phyloP scores from a whole-genome alignment of 2,888 invertebrate species.

The Leptarthrus brevirostris region DNA sequence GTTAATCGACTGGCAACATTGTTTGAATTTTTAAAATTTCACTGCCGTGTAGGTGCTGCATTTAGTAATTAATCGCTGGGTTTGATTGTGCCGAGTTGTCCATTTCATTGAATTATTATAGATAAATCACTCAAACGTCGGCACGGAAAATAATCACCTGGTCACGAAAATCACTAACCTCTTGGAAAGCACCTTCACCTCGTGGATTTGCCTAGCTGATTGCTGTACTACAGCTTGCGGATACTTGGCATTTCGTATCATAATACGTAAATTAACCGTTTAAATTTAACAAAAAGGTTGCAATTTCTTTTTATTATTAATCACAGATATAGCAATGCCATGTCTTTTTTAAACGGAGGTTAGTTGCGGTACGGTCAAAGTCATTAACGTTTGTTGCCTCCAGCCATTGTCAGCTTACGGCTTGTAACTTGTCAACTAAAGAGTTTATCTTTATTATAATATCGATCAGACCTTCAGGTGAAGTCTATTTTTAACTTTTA shows the following conservation, averaged over 20 bases:
- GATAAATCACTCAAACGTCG: not conserved
- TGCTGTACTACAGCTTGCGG: too few species aligned
- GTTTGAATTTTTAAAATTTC: not conserved
- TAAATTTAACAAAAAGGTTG: not conserved
- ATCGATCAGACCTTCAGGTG: too few species aligned
- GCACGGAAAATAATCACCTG: not conserved
- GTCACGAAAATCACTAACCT: not conserved
- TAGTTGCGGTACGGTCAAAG: not conserved
- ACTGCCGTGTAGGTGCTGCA: not conserved
- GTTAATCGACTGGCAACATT: not conserved
- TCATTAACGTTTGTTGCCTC: constrained; percentile 8
- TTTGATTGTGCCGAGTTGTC: not conserved
- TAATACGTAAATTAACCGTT: too few species aligned
- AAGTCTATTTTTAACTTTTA: too few species aligned
- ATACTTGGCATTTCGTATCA: too few species aligned
- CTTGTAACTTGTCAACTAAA: too few species aligned
- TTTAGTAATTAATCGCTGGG: not conserved
- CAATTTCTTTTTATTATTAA: not conserved
- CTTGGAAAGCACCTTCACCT: not conserved
- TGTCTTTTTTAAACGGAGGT: too few species aligned
- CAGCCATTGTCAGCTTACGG: not conserved
- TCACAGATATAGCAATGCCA: too few species aligned
- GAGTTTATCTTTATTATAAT: too few species aligned
- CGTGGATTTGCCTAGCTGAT: not conserved
- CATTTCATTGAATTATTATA: not conserved